phyloP scores from a whole-genome alignment of 2,888 invertebrate genomes.

The Idaea biselata region DNA sequence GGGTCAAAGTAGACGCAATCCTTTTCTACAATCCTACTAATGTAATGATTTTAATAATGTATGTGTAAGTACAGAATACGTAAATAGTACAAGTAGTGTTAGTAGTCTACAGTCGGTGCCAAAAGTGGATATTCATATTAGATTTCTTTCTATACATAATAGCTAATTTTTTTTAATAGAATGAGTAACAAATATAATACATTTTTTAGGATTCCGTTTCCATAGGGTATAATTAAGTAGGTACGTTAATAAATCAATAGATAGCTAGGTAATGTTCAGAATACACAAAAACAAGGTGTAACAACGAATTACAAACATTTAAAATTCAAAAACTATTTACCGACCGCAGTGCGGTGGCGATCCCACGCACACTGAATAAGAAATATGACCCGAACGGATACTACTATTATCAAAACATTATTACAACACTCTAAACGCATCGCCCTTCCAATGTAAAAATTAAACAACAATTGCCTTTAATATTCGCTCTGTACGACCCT shows the following conservation, averaged over 20 bases:
- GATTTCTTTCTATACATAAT: too few relatives aligned
- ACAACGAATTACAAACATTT: slow-evolving; percentile 53
- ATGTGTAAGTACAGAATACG: too few relatives aligned
- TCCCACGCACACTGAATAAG: slow-evolving; percentile 80
- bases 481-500: slow-evolving; percentile 72
- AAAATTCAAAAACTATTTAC: slow-evolving; percentile 51
- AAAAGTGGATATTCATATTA: too few relatives aligned
- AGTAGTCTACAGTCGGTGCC: too few relatives aligned
- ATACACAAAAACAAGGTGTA: slow-evolving; percentile 52
- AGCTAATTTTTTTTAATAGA: too few relatives aligned
- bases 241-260: too few relatives aligned
- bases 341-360: slow-evolving; percentile 38
- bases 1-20: background rate
- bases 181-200: too few relatives aligned
- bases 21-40: too few relatives aligned
- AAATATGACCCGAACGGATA: slow-evolving; percentile 79
- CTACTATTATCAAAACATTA: slow-evolving; percentile 80
- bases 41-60: too few relatives aligned
- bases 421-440: slow-evolving; percentile 77
- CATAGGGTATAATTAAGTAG: too few relatives aligned
- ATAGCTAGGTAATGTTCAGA: background rate
- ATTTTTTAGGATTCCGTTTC: too few relatives aligned
- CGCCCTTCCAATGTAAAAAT: slow-evolving; percentile 77
- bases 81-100: too few relatives aligned
- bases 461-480: slow-evolving; percentile 81